Conservation (phyloP, 2,113 vertebrate species). For the Alligator sinensis region DNA sequence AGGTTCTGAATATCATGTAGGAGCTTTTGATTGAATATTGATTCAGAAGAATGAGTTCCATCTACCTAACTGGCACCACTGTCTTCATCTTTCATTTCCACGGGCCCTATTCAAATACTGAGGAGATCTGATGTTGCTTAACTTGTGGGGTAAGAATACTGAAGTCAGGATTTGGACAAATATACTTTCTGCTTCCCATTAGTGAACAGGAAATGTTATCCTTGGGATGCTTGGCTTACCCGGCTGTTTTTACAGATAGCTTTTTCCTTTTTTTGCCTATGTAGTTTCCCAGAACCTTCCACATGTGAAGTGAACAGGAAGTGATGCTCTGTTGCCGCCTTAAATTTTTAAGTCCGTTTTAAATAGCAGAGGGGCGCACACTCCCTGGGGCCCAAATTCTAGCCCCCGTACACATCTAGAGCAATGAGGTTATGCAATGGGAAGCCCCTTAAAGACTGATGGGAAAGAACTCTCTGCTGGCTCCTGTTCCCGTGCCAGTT, state of each 20-base stretch:
- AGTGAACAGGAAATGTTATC: rapidly evolving
- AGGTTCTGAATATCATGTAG: background rate
- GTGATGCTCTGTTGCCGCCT: background rate
- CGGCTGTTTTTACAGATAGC: background rate
- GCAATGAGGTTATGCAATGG: background rate
- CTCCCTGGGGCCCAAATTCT: background rate
- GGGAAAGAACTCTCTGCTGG: background rate
- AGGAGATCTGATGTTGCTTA: background rate
- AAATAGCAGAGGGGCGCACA: background rate
- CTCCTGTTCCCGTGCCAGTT: background rate
- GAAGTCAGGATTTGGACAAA: background rate
- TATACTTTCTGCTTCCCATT: rapidly evolving
- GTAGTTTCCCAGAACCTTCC: background rate
- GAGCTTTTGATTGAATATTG: background rate
- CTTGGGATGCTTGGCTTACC: background rate
- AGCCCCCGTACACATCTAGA: rapidly evolving
- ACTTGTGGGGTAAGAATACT: background rate
- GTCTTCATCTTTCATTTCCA: background rate
- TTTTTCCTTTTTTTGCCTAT: background rate
- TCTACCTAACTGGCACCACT: background rate
- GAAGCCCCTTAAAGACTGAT: rapidly evolving
- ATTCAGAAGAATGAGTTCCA: background rate
- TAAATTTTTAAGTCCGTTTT: background rate
- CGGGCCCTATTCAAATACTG: background rate
- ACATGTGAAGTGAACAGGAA: background rate